Conservation (phyloP, 2,113 vertebrate genomes). For the Clupea harengus region DNA sequence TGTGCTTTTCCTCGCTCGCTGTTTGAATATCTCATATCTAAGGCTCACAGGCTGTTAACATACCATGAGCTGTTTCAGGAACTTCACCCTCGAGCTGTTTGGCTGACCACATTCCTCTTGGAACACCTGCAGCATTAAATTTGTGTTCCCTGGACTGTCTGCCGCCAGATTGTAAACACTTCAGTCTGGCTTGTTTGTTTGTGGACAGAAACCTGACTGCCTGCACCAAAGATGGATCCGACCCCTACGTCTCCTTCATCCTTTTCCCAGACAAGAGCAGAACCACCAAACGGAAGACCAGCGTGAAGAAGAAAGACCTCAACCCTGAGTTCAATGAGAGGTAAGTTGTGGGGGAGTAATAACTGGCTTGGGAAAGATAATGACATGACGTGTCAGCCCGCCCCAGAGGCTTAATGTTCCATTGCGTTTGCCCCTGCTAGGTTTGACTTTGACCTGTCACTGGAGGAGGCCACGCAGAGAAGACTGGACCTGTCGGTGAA, state of each 20-base stretch:
- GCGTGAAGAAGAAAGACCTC: constrained; percentile 79
- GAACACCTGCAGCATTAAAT: background rate
- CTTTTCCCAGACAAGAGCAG: constrained; percentile 86
- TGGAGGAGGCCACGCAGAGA: constrained; percentile 76
- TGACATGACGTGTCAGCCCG: background rate
- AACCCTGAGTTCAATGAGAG: constrained; percentile 88
- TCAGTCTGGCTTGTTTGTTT: constrained; percentile 23
- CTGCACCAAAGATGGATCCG: constrained; percentile 78
- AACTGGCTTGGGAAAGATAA: background rate
- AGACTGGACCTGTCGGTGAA: constrained; percentile 85
- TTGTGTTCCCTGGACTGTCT: background rate
- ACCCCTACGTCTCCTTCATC: constrained; percentile 82
- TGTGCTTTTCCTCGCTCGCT: background rate
- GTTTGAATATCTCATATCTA: background rate
- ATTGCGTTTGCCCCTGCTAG: constrained; percentile 53
- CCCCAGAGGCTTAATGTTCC: background rate
- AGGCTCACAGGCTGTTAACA: background rate
- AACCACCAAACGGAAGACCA: constrained; percentile 83
- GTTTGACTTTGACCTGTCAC: constrained; percentile 85
- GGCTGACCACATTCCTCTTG: background rate
- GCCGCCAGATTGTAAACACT: constrained; percentile 5
- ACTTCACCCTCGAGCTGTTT: background rate
- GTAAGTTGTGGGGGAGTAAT: constrained; percentile 51
- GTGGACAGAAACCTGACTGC: constrained; percentile 72
- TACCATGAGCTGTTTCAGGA: background rate